phyloP scores from a whole-genome alignment of 2,113 vertebrate species.

The Vulpes vulpes region DNA sequence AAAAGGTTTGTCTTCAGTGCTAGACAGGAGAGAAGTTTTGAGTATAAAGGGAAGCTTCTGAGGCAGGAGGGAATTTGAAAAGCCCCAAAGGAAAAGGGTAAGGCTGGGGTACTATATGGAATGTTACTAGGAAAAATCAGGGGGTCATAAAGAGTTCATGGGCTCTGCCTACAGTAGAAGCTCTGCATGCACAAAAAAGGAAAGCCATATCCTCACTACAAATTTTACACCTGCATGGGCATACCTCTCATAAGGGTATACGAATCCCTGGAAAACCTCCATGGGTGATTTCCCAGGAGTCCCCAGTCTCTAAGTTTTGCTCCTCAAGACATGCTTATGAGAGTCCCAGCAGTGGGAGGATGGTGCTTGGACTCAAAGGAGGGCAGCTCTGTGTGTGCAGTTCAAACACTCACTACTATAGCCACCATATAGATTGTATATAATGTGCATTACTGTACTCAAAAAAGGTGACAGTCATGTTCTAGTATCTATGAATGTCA shows the following conservation, averaged over 20 bases:
- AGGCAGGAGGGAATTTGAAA: background rate
- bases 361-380: background rate
- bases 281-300: background rate
- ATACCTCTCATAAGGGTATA: background rate
- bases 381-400: background rate
- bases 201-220: background rate
- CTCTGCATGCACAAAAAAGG: background rate
- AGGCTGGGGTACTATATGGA: background rate
- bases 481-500: background rate
- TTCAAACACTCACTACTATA: background rate
- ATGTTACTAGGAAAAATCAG: background rate
- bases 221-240: background rate
- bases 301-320: background rate
- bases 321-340: background rate
- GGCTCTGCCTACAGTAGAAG: background rate
- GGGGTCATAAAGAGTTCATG: background rate
- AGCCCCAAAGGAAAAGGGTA: background rate
- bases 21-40: background rate
- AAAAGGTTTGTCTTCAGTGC: background rate
- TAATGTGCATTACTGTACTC: conserved; percentile 41
- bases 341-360: background rate
- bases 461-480: background rate
- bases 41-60: background rate
- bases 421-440: background rate
- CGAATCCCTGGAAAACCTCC: background rate